Conservation (phyloP, 2,797 vertebrate species). For the Triplophysa bombifrons region DNA sequence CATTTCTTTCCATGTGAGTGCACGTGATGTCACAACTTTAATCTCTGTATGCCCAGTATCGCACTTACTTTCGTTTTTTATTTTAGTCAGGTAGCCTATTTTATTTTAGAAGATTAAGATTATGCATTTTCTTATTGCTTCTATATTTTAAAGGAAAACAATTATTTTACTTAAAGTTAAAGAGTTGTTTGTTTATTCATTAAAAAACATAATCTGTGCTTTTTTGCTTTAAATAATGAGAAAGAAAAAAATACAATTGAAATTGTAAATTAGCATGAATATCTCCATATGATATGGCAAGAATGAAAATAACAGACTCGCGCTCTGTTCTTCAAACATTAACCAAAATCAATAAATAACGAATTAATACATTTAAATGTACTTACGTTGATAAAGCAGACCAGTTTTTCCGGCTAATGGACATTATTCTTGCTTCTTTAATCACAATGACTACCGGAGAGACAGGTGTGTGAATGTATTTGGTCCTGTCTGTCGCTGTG, state of each 20-base stretch:
- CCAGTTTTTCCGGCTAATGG: conserved; percentile 87
- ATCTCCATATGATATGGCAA: background rate
- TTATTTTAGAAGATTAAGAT: background rate
- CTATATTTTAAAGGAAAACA: background rate
- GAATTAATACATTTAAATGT: background rate
- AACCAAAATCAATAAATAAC: background rate
- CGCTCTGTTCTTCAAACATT: background rate
- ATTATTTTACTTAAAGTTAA: background rate
- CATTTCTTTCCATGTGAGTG: conserved; percentile 16
- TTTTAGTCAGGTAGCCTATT: background rate
- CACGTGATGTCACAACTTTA: conserved; percentile 16
- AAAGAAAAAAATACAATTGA: background rate
- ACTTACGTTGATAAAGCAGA: conserved; percentile 90
- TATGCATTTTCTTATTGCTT: background rate
- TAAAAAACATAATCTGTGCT: background rate
- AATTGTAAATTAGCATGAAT: background rate
- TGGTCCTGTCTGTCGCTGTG: conserved; percentile 52
- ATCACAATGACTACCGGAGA: background rate
- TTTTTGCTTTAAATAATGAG: background rate
- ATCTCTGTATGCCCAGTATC: background rate
- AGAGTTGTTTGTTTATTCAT: background rate
- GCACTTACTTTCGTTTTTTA: conserved; percentile 32
- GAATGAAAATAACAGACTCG: background rate
- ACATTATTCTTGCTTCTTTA: conserved; percentile 72
- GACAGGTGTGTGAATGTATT: background rate